Evolutionary conservation across 2,888 invertebrate genomes (phyloP).

Genomic region (Periphyllus acericola): DNA sequence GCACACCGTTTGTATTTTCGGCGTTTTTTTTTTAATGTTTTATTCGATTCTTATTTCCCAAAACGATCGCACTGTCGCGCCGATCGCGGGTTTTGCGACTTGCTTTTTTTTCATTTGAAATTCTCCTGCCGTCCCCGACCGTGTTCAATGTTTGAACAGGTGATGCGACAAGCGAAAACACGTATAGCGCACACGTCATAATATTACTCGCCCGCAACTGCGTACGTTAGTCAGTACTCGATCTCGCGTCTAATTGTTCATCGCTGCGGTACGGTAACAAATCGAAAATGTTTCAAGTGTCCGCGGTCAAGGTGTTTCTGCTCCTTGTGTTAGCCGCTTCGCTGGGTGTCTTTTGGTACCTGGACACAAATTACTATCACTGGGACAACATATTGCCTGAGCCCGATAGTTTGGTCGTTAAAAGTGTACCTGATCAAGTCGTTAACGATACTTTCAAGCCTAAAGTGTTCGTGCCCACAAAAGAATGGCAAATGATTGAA

Average conservation of each 20-base stretch:
- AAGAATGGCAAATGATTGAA: constrained; percentile 74
- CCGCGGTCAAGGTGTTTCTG: background rate
- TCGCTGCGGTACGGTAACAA: background rate
- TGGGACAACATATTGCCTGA: background rate
- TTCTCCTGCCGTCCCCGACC: no score
- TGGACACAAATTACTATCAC: constrained; percentile 20
- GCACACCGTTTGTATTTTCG: background rate
- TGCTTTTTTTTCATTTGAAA: no score
- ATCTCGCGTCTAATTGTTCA: background rate
- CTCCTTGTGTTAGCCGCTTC: background rate
- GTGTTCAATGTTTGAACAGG: background rate
- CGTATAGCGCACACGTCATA: background rate
- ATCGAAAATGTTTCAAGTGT: constrained; percentile 19
- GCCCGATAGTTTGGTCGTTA: background rate
- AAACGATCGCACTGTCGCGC: background rate
- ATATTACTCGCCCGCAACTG: background rate
- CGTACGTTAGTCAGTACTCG: background rate
- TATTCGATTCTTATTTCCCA: background rate
- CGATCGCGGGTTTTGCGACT: background rate
- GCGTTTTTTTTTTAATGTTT: background rate
- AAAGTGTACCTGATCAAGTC: background rate
- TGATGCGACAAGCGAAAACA: background rate
- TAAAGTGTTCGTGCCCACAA: constrained; percentile 66
- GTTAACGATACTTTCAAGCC: constrained; percentile 17
- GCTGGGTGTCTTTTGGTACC: constrained; percentile 9